Conservation (phyloP, 2,797 vertebrate species). For the Luscinia luscinia region DNA sequence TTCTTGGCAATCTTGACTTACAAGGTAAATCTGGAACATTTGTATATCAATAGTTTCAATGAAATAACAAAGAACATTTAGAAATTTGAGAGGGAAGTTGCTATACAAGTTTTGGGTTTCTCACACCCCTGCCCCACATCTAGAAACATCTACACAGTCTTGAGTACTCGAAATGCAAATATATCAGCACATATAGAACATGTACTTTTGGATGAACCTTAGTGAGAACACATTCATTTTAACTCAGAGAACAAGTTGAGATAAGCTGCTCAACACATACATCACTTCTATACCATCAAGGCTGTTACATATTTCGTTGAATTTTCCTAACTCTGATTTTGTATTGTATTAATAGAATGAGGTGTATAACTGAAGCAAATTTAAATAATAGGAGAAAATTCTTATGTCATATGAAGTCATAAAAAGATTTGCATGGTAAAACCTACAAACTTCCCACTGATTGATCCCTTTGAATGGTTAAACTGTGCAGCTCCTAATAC, state of each 20-base stretch:
- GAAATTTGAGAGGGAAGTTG: not conserved
- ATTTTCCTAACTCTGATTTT: not conserved
- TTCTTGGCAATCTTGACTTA: not conserved
- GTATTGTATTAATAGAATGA: not conserved
- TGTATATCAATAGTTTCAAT: not conserved
- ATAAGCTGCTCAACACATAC: rapidly evolving
- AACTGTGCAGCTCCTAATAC: not conserved
- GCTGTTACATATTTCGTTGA: not conserved
- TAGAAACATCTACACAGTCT: not conserved
- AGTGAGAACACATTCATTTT: not conserved
- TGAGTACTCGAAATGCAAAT: not conserved
- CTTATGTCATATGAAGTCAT: not conserved
- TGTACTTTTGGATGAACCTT: not conserved
- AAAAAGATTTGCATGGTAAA: not conserved
- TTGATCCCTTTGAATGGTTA: not conserved
- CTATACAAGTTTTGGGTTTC: not conserved
- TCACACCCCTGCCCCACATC: not conserved
- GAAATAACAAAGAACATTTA: not conserved
- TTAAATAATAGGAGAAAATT: not conserved
- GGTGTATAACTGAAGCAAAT: not conserved
- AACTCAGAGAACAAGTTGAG: not conserved
- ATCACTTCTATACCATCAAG: not conserved
- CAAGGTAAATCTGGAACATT: not conserved
- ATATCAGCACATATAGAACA: not conserved
- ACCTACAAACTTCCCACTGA: not conserved